A percentile compares a stretch with the other conserved stretches of the same genome.
Evolutionary conservation across 2,113 vertebrate genomes (phyloP).

Genomic region (Scopus umbretta): DNA sequence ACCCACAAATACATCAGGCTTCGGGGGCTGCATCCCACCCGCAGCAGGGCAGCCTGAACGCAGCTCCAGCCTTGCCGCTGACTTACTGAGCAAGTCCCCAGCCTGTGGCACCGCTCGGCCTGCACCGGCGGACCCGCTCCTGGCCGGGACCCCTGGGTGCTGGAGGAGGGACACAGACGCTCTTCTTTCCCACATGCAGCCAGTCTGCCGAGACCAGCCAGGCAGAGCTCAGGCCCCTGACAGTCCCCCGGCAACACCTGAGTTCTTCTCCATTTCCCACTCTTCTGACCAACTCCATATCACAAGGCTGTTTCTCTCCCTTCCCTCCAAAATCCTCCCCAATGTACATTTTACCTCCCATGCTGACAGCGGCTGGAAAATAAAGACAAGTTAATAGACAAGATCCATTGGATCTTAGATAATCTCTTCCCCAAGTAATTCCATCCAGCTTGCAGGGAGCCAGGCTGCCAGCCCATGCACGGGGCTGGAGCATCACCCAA

Average conservation of each 20-base stretch:
- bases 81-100: background rate
- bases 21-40: background rate
- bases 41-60: rapidly evolving
- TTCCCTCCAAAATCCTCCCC: background rate
- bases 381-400: background rate
- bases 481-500: background rate
- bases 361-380: conserved; percentile 1
- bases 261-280: background rate
- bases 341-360: background rate
- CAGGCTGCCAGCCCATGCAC: rapidly evolving
- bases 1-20: background rate
- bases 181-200: background rate
- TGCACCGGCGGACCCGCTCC: background rate
- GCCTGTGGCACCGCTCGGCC: background rate
- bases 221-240: background rate
- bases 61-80: background rate
- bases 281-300: background rate
- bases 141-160: background rate
- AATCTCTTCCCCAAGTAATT: background rate
- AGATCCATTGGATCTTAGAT: background rate
- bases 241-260: background rate
- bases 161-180: background rate
- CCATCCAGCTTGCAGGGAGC: background rate
- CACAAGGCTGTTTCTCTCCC: background rate
- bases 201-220: background rate